Conservation (phyloP, 2,113 vertebrate genomes). For the Nannospalax galili region DNA sequence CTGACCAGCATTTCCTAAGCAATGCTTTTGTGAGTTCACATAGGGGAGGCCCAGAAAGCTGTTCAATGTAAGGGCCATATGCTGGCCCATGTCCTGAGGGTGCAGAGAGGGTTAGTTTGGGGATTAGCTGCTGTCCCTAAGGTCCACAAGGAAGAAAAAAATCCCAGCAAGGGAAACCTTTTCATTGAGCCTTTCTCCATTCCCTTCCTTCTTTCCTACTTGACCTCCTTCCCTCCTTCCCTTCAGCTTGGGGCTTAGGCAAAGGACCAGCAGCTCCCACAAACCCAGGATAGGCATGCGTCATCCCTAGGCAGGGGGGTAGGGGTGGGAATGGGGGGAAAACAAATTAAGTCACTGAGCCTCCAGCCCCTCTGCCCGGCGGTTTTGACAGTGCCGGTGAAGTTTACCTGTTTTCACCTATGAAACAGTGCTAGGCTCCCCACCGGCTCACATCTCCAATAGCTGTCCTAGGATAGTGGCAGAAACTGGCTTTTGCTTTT, state of each 20-base stretch:
- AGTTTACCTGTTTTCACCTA: background rate
- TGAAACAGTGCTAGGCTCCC: background rate
- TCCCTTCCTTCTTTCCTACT: background rate
- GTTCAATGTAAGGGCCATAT: too few species aligned
- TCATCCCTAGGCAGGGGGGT: background rate
- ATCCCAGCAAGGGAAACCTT: background rate
- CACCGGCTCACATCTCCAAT: background rate
- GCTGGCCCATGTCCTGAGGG: background rate
- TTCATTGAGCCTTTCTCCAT: background rate
- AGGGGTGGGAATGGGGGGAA: too few species aligned
- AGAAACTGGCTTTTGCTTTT: constrained; percentile 13
- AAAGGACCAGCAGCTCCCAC: background rate
- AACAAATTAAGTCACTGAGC: background rate
- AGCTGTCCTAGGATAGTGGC: background rate
- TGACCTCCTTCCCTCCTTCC: background rate
- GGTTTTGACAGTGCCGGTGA: background rate
- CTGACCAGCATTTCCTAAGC: background rate
- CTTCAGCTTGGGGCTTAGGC: background rate
- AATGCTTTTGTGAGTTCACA: rapidly evolving
- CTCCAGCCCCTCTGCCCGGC: too few species aligned
- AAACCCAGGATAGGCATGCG: background rate
- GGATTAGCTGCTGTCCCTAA: background rate
- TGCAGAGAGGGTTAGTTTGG: background rate
- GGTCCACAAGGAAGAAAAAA: background rate
- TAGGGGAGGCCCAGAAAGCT: too few species aligned